Base-by-base conservation (phyloP, 2,888 invertebrate genomes). In the Maniola hyperantus region DNA sequence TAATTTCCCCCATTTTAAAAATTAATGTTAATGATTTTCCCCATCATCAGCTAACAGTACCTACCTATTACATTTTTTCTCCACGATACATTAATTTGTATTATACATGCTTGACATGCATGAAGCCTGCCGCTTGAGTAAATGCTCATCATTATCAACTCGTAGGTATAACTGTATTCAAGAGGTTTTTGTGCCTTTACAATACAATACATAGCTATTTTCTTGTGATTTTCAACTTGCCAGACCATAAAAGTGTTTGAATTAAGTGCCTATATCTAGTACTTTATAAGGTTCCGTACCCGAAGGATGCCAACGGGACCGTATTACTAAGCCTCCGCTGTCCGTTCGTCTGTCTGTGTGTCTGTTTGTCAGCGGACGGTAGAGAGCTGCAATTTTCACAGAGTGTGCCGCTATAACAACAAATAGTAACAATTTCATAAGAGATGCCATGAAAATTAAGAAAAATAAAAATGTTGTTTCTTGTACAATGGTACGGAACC, bases 81-180 rank as follows among this genome's bases (percentile, higher is more conserved):
- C 15, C 36, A 18, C 8, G 5, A 11, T 13, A 20, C 20, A 39
- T 59, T 59, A 59, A 46, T 59, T 59, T 33, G 33, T 33, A 59
- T 55, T 55, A 55, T 53, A 36, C 42, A 57, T 59, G 59, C 46
- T 34, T 59, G 59, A 59, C 46, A 48, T 59, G 59, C 59, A 59
- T 59, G 59, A 59, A 46, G 59, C 10, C 26, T 48, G 34, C 10
- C 48, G 59, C 59, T 59, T 48, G 46, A 59, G 46, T 48, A 48
- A 46, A 59, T 48, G 15, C 46, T 59, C 59, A 18, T 59, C 33
- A 59, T 48, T 46, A 59, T 34, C 26, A 26, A 26, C 33, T 57
- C 57, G 7, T 57, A 11, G 33, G 33, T 46, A 59, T 15, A 42
- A 8, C 34, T 59, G n/a, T 46, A 59, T 46, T 48, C 48, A 59